Evolutionary conservation across 2,888 invertebrate species (phyloP), one percentile per base, ranked within the genome.

Genomic region (Rhagium mordax): DNA sequence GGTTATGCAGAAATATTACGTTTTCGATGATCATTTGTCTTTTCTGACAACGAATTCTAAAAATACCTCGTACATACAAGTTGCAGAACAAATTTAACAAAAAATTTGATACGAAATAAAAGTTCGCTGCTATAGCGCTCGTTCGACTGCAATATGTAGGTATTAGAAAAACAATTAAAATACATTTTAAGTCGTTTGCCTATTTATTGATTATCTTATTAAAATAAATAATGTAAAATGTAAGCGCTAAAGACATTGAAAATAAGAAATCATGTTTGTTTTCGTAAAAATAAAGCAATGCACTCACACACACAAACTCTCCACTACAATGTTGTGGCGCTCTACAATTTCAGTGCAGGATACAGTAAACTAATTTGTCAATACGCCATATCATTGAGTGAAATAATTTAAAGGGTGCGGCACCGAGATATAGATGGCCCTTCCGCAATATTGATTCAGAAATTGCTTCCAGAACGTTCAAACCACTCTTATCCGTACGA

Each of bases 101-200:
- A 41, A 41, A n/a, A 41, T 13, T 41, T 41, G 41, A 41, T 41
- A 41, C 5, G n/a, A n/a, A 41, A 41, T 41, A n/a, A 41, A 2
- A 41, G 6, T 41, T 41, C n/a, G n/a, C 5, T n/a, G 3, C n/a
- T n/a, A 41, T 41, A 41, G n/a, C 4, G 41, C n/a, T 41, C n/a
- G 13, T n/a, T n/a, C n/a, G 41, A n/a, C 13, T 41, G n/a, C 41
- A 41, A 41, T 4, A 41, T 41, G 13, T n/a, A n/a, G n/a, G n/a
- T n/a, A n/a, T 41, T 24, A 27, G 27, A 57, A 57, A 59, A 15
- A 41, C 29, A 60, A 60, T 60, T 33, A 60, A 60, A 60, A 18
- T 41, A 15, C 20, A 20, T 16, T n/a, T 16, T 13, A 41, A 16
- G 16, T 60, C 10, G 41, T 29, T 60, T 60, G 29, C 6, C 29